These are phyloP conservation scores for Alaudala cheleensis DNA, from an alignment of 2,113 vertebrate genomes.

Conservation along the genomic window DNA sequence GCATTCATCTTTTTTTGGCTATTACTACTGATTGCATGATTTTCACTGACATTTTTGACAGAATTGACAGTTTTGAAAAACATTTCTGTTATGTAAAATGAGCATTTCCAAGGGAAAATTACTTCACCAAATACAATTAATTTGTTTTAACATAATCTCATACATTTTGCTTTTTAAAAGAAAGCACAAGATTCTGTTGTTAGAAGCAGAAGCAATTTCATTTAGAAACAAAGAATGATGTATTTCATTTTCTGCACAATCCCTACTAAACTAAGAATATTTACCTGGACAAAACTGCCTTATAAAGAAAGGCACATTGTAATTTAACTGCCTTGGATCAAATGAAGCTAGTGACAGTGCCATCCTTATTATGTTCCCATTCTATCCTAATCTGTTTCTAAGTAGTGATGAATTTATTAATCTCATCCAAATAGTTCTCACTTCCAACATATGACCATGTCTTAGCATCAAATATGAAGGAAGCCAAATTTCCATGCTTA, in stretches of 20 bases:
- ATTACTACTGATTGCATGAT: background rate
- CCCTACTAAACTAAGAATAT: background rate
- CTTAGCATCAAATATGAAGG: background rate
- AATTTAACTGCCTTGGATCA: background rate
- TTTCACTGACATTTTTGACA: background rate
- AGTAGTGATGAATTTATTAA: background rate
- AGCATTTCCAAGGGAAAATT: background rate
- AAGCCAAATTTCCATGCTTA: background rate
- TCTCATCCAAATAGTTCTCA: background rate
- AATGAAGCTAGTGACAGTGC: background rate
- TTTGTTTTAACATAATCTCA: background rate
- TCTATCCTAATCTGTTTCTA: background rate
- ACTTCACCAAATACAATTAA: background rate
- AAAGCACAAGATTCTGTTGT: background rate
- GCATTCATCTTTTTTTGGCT: background rate
- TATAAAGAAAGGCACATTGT: background rate
- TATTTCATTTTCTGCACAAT: background rate
- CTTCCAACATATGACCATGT: background rate
- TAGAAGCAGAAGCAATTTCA: background rate
- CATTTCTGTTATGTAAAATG: background rate
- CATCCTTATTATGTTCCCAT: background rate
- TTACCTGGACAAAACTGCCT: background rate
- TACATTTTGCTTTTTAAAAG: background rate
- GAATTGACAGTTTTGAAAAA: background rate
- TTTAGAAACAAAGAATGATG: background rate